phyloP scores from a whole-genome alignment of 1,140 invertebrate genomes.

The Drosophila azteca region DNA sequence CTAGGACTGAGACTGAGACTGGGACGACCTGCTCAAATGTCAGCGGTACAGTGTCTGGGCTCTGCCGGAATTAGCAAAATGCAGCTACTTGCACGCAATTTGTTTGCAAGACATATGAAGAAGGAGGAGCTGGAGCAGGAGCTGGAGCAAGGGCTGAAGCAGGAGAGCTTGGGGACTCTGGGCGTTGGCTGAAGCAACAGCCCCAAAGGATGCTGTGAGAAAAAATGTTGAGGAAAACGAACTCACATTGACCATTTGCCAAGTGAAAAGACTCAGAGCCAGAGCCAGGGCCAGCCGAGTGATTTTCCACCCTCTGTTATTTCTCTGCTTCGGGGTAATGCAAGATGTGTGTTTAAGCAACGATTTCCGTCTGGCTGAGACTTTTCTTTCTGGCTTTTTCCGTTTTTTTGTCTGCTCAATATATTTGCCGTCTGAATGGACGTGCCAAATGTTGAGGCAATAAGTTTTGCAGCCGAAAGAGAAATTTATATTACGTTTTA shows the following conservation, averaged over 20 bases:
- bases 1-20: not conserved
- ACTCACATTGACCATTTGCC: conserved; percentile 63
- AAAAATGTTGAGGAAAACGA: conserved; percentile 23
- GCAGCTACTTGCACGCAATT: conserved; percentile 75
- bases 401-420: conserved; percentile 53
- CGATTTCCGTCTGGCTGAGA: conserved; percentile 39
- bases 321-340: conserved; percentile 29
- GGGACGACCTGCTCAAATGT: conserved; percentile 58
- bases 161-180: conserved; percentile 32
- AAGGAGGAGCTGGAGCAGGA: conserved; percentile 10
- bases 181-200: conserved; percentile 67
- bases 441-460: conserved; percentile 72
- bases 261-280: conserved; percentile 45
- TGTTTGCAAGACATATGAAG: conserved; percentile 33
- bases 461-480: conserved; percentile 58
- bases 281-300: conserved; percentile 36
- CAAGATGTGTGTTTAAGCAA: conserved; percentile 60
- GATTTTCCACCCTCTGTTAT: conserved; percentile 32
- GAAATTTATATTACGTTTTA: conserved; percentile 70
- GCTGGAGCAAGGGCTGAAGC: conserved; percentile 43
- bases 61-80: conserved; percentile 73
- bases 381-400: conserved; percentile 39
- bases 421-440: conserved; percentile 66
- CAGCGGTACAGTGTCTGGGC: conserved; percentile 46
- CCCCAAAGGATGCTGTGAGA: conserved; percentile 58